Percentiles rank a stretch among this genome's conserved stretches.
Conservation (phyloP, 2,888 invertebrate genomes). For the Leucozona laternaria region DNA sequence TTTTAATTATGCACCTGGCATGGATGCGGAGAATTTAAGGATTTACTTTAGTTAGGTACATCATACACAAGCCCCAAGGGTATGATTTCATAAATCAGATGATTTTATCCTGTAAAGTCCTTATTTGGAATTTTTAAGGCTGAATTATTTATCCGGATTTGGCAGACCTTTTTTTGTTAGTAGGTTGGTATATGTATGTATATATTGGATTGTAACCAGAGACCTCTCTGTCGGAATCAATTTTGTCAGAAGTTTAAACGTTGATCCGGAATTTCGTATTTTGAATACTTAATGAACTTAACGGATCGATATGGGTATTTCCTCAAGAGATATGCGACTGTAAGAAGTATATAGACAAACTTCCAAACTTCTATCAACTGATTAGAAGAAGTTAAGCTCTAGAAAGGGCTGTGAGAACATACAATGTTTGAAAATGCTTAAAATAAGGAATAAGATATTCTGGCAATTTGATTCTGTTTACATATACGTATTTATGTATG, state of each 20-base stretch:
- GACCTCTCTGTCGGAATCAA: conserved; percentile 34
- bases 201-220: neutral
- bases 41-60: neutral
- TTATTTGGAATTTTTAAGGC: neutral
- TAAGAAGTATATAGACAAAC: neutral
- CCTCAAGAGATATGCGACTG: neutral
- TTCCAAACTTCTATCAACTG: conserved; percentile 4
- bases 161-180: conserved; percentile 2
- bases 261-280: conserved; percentile 31
- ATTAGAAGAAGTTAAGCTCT: neutral
- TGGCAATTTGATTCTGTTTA: neutral
- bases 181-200: too few species aligned
- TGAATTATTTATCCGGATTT: conserved; percentile 28
- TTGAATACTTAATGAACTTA: conserved; percentile 52
- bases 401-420: neutral
- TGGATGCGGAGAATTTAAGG: conserved; percentile 9
- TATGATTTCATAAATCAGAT: conserved; percentile 27
- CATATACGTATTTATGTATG: too few species aligned
- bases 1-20: conserved; percentile 26
- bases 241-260: conserved; percentile 48
- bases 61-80: neutral
- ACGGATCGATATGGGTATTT: neutral
- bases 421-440: neutral
- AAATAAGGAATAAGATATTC: neutral
- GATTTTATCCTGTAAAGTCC: neutral